Percentiles rank a stretch among this genome's conserved stretches.
phyloP scores from a whole-genome alignment of 2,888 invertebrate species.

The Melanchra persicariae region DNA sequence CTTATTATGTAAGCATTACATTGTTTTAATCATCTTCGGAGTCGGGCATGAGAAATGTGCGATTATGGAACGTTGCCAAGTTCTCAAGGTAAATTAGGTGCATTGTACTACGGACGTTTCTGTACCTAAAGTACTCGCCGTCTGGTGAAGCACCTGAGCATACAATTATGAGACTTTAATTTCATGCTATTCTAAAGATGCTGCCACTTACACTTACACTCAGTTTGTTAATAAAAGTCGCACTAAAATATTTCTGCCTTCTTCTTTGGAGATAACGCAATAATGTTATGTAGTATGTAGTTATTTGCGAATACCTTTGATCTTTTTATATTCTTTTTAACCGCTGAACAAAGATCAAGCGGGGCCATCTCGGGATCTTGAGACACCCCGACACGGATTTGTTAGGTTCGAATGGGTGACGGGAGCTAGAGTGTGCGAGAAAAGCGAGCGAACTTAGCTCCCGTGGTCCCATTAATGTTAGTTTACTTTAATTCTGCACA shows the following conservation, averaged over 20 bases:
- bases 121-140: conserved; percentile 39
- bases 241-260: neutral
- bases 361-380: too few relatives aligned
- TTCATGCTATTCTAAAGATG: neutral
- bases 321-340: too few relatives aligned
- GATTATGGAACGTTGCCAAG: conserved; percentile 60
- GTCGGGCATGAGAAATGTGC: conserved; percentile 46
- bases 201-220: neutral
- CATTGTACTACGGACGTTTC: conserved; percentile 58
- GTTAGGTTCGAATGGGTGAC: too few relatives aligned
- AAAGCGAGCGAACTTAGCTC: too few relatives aligned
- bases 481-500: too few relatives aligned
- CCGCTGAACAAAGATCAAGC: too few relatives aligned
- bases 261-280: too few relatives aligned
- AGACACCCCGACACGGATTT: too few relatives aligned
- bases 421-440: too few relatives aligned
- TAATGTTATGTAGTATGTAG: too few relatives aligned
- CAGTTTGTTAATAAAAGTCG: neutral
- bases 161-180: neutral
- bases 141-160: conserved; percentile 18
- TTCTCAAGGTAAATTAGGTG: conserved; percentile 58
- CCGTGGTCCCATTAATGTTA: too few relatives aligned
- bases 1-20: conserved; percentile 59
- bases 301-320: too few relatives aligned
- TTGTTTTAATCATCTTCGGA: conserved; percentile 45